Base-by-base conservation (phyloP, 2,888 invertebrate genomes). In the Bugulina stolonifera region DNA sequence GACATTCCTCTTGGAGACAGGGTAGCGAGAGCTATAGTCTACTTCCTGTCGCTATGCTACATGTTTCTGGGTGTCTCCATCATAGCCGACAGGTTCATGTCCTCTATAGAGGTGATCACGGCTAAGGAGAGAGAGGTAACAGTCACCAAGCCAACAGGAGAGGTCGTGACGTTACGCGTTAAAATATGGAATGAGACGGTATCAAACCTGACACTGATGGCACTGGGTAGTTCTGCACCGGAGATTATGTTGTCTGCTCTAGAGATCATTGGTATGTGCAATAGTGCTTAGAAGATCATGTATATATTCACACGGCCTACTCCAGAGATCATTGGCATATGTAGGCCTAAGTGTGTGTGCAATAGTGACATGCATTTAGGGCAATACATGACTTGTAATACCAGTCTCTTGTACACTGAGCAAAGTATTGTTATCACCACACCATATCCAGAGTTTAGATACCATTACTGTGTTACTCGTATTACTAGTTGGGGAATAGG, bases 121-220 rank as follows among this genome's bases (percentile, higher is more conserved):
- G 96, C 97, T 0, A 91, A 95, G 84, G 98, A 99, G 85, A 92
- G 93, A 80, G 94, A 95, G 85, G 91, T 99, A 80, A 90, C 91
- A 79, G 91, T 99, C 74, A 92, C 93, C 80, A 91, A 92, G 76
- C 90, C 92, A 76, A 92, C 92, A 80, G 93, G 93, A 75, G 93
- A 93, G 75, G 89, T 89, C 22, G 93, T 94, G 81, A 91, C 93
- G 77, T 88, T 98, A 58, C 91, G 91, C 71, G 97, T 99, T 23
- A 89, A 97, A 73, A 92, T 99, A 73, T 99, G 99, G 99, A 99
- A 99, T 86, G 98, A 98, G 85, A 98, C 99, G 1, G 98, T 99
- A 58, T 97, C 97, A 76, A 99, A 99, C 86, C 87, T 99, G 77
- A 99, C 98, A 2, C 88, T 99, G 72, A 99, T 99, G 99, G 99